Evolutionary conservation across 1,140 invertebrate genomes (phyloP), one percentile per base, ranked within the genome.

Genomic region (Zaprionus davidi): DNA sequence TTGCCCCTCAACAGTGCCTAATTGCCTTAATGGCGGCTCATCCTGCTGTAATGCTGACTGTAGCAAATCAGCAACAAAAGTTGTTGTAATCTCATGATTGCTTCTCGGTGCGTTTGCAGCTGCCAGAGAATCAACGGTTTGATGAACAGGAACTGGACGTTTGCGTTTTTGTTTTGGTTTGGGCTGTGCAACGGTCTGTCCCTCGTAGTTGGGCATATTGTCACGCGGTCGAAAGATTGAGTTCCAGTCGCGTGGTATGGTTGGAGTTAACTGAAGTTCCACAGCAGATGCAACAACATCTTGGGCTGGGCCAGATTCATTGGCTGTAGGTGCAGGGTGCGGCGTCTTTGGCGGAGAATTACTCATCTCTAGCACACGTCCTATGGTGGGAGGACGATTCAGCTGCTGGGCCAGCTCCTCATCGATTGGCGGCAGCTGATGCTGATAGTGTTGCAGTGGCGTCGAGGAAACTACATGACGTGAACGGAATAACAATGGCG

Each of bases 391-490:
- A 44, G 2, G 36, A 12, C 34, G 15, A 11, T 41, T 44, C 13
- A 53, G 76, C 13, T 53, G 70, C 1, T 44, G 41, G 2, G 31
- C 2, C 1, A 56, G 72, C 44, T 87, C 84, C 64, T 87, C 83
- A 24, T 84, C 34, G 11, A 87, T 87, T 7, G 69, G 77, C 34
- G 83, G 53, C n/a, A 87, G 57, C 20, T 31, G 34, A 0, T 64
- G 71, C 7, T 62, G 79, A 56, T 76, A 85, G 1, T 36, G 20
- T 51, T 34, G n/a, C 15, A 77, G 28, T 1, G 81, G 81, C 6
- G 79, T 79, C 4, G 79, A 77, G 1, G 69, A 36, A 5, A 28
- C 31, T 2, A 44, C 36, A 11, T 15, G 53, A 24, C 64, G 67
- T 15, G 28, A 22, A 2, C 77, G 69, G 5, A 24, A 56, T 20